phyloP scores from a whole-genome alignment of 2,888 invertebrate species.

The Nasonovia ribisnigri region DNA sequence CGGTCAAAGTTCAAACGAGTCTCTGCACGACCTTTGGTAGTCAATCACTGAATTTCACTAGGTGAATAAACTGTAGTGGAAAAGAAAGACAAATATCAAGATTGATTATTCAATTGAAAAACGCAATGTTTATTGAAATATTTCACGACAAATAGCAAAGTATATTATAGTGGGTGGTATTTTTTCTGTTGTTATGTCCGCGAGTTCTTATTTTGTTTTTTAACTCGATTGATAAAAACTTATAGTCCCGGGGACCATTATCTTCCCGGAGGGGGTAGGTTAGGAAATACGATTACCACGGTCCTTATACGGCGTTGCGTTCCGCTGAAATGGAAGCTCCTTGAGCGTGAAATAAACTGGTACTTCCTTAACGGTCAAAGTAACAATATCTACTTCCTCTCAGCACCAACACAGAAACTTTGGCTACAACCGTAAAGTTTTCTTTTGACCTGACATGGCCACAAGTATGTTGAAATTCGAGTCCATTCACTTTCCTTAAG shows the following conservation, averaged over 20 bases:
- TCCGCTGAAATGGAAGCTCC: conserved; percentile 32
- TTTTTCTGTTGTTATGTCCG: not conserved
- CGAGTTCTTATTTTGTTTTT: conserved; percentile 22
- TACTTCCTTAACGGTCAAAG: conserved; percentile 52
- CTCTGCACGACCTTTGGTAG: conserved; percentile 50
- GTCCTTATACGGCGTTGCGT: conserved; percentile 7
- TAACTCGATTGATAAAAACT: conserved; percentile 31
- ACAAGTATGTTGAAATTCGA: not conserved
- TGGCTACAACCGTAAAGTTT: conserved; percentile 27
- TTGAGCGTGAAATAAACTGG: conserved; percentile 56
- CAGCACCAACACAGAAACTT: conserved; percentile 13
- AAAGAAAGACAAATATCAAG: conserved; percentile 30
- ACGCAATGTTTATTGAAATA: not conserved
- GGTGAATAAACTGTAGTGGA: not conserved
- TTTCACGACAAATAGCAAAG: not conserved
- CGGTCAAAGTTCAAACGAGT: conserved; percentile 63
- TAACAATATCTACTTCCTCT: conserved; percentile 1
- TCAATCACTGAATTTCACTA: conserved; percentile 52
- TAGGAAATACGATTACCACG: conserved; percentile 44
- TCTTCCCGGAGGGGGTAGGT: not conserved
- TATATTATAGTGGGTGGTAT: not conserved
- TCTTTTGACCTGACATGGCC: conserved; percentile 21
- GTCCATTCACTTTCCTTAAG: conserved; percentile 16
- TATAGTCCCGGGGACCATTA: not conserved
- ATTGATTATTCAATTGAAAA: conserved; percentile 31